A percentile compares a stretch with the other conserved stretches of the same genome.
phyloP scores from a whole-genome alignment of 2,113 vertebrate genomes.

The Damaliscus lunatus region DNA sequence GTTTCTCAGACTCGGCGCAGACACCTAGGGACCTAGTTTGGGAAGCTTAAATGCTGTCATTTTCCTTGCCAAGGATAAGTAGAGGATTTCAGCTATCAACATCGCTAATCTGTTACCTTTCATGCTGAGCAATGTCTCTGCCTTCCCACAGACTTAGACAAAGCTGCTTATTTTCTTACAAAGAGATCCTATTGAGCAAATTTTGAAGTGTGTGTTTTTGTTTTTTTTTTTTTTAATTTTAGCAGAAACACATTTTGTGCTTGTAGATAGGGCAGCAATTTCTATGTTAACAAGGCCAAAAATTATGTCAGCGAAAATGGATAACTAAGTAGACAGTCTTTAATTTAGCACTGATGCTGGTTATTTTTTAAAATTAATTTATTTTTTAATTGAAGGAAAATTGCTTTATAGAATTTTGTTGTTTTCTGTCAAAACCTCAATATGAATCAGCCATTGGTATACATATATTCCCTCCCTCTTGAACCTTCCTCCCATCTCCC shows the following conservation, averaged over 20 bases:
- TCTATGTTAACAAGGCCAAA: background rate
- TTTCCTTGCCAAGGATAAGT: conserved; percentile 32
- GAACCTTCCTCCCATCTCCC: background rate
- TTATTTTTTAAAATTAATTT: background rate
- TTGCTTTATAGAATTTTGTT: background rate
- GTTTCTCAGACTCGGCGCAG: background rate
- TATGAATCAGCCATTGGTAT: background rate
- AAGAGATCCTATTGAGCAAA: conserved; percentile 28
- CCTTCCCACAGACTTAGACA: conserved; percentile 32
- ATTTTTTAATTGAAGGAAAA: background rate
- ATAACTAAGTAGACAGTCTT: background rate
- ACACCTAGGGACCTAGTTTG: background rate
- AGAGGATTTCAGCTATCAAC: conserved; percentile 19
- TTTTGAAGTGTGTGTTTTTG: background rate
- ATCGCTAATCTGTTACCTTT: conserved; percentile 37
- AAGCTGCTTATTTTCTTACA: conserved; percentile 53
- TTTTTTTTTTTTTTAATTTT: background rate
- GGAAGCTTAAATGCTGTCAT: background rate
- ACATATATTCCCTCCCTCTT: background rate
- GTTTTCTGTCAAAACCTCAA: background rate
- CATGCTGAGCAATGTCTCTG: conserved; percentile 28
- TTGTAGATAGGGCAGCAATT: background rate
- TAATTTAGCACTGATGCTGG: background rate
- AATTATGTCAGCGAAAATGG: background rate
- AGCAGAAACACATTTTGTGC: background rate